Evolutionary conservation across 2,888 invertebrate species (phyloP).

Genomic region (Oligia strigilis): DNA sequence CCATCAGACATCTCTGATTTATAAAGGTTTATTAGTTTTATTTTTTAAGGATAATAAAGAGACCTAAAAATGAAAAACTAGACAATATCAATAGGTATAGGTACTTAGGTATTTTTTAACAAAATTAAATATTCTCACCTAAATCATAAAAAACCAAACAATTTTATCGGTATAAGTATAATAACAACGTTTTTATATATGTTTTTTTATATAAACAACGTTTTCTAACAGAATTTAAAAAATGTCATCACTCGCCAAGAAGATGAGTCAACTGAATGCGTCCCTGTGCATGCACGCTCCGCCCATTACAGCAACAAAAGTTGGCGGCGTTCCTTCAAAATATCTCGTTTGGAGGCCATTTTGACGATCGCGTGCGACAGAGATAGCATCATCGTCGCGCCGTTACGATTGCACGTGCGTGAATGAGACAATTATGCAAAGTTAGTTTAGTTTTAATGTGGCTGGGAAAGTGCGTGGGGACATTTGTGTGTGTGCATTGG

Average conservation of each 20-base stretch:
- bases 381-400: conserved; percentile 78
- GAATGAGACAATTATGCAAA: conserved; percentile 90
- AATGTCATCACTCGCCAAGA: conserved; percentile 1
- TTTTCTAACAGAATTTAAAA: neutral
- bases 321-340: conserved; percentile 90
- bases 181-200: too few species aligned
- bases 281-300: conserved; percentile 87
- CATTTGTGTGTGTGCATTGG: conserved; percentile 75
- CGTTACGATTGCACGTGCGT: conserved; percentile 82
- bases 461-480: conserved; percentile 81
- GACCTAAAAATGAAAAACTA: neutral
- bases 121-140: neutral
- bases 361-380: conserved; percentile 87
- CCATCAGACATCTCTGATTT: neutral
- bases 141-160: neutral
- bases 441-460: conserved; percentile 89
- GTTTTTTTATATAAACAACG: too few species aligned
- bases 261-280: conserved; percentile 72
- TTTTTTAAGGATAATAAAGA: neutral
- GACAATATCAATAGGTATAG: neutral
- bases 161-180: neutral
- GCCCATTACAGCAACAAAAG: conserved; percentile 91
- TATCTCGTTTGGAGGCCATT: conserved; percentile 91
- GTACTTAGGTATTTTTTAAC: neutral
- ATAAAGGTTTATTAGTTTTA: neutral